These are phyloP conservation scores for Plectrocnemia conspersa DNA, from an alignment of 1,140 invertebrate genomes.

Conservation along the genomic window DNA sequence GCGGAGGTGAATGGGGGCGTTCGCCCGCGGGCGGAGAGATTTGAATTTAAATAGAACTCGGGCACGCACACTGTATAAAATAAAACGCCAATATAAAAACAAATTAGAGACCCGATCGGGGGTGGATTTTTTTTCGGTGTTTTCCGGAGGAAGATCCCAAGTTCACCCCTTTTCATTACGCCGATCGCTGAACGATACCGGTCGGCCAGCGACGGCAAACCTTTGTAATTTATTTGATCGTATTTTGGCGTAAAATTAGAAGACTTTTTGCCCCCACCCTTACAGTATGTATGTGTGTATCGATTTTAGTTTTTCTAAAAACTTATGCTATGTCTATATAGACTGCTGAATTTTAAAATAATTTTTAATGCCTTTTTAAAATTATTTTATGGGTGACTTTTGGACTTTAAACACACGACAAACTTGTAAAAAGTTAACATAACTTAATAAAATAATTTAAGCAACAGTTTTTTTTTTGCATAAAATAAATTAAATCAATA, in stretches of 20 bases:
- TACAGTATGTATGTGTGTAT: too few relatives aligned
- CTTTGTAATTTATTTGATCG: slow-evolving; percentile 22
- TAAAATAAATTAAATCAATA: too few relatives aligned
- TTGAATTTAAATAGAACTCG: slow-evolving; percentile 35
- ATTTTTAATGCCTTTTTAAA: too few relatives aligned
- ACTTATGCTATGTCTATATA: too few relatives aligned
- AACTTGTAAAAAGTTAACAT: too few relatives aligned
- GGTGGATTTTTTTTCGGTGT: slow-evolving; percentile 25
- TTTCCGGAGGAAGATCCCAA: not conserved
- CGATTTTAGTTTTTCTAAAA: too few relatives aligned
- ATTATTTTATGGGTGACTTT: too few relatives aligned
- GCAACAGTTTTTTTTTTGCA: too few relatives aligned
- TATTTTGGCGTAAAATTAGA: slow-evolving; percentile 22
- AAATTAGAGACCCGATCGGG: slow-evolving; percentile 36
- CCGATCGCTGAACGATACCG: slow-evolving; percentile 27
- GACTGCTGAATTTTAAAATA: too few relatives aligned
- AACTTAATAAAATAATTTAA: too few relatives aligned
- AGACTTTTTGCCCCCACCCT: too few relatives aligned
- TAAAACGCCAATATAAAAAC: slow-evolving; percentile 37
- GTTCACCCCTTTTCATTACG: slow-evolving; percentile 28
- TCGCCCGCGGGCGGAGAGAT: slow-evolving; percentile 18
- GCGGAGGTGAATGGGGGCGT: not conserved
- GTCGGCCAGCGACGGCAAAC: not conserved
- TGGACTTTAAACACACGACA: too few relatives aligned
- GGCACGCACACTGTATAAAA: slow-evolving; percentile 35